Evolutionary conservation across 2,888 invertebrate species (phyloP).

Genomic region (Pammene aurita): DNA sequence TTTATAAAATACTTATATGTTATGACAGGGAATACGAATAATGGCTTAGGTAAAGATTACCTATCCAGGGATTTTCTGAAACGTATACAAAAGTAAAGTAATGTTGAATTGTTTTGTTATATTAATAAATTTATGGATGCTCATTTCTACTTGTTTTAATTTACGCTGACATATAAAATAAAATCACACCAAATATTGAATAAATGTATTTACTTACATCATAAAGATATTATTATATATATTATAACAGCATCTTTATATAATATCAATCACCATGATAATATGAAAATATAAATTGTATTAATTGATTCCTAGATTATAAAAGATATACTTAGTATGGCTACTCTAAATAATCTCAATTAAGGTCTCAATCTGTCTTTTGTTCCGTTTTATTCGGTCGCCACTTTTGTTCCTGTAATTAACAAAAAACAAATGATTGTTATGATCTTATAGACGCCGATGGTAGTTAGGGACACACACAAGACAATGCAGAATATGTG

Average conservation of each 20-base stretch:
- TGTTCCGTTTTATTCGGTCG: conserved; percentile 76
- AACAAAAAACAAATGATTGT: conserved; percentile 32
- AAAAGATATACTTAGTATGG: conserved; percentile 55
- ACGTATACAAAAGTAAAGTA: background rate
- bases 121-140: conserved; percentile 31
- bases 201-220: conserved; percentile 70
- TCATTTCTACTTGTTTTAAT: conserved; percentile 1
- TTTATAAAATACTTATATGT: conserved; percentile 41
- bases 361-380: conserved; percentile 62
- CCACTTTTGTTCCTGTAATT: conserved; percentile 81
- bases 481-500: background rate
- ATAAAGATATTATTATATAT: conserved; percentile 47
- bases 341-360: conserved; percentile 44
- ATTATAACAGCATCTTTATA: conserved; percentile 61
- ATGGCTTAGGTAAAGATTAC: conserved; percentile 2
- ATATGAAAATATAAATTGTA: conserved; percentile 58
- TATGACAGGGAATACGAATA: conserved; percentile 26
- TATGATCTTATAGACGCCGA: background rate
- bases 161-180: conserved; percentile 41
- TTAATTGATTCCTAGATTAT: conserved; percentile 42
- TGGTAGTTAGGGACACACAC: conserved; percentile 6
- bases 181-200: conserved; percentile 53
- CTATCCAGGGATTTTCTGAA: conserved; percentile 1
- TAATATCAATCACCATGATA: conserved; percentile 56
- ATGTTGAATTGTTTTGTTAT: conserved; percentile 33